Evolutionary conservation across 2,113 vertebrate species (phyloP).

Genomic region (Hypomesus transpacificus): DNA sequence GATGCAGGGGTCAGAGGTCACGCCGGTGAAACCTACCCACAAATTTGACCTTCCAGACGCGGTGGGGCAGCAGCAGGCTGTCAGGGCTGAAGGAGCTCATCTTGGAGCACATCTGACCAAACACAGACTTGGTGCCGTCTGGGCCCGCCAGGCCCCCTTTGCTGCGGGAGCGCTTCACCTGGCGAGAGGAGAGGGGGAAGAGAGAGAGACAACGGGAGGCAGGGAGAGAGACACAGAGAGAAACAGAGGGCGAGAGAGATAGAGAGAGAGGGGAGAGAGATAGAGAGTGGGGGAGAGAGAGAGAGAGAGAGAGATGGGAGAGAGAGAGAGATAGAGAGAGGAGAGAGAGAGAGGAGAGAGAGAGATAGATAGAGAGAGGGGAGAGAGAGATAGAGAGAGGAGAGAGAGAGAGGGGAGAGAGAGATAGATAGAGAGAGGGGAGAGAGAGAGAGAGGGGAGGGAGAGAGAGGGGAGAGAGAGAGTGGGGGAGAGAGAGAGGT

Average conservation of each 20-base stretch:
- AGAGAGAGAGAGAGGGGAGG: no score
- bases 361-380: no score
- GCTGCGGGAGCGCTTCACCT: conserved; percentile 98
- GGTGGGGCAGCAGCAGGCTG: conserved; percentile 93
- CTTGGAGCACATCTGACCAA: conserved; percentile 98
- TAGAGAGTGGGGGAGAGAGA: background rate
- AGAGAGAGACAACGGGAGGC: background rate
- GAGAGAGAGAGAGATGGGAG: background rate
- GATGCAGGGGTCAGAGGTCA: no score
- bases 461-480: background rate
- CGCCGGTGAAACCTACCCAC: conserved; percentile 76
- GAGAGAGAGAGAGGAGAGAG: background rate
- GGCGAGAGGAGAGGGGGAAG: conserved; percentile 1
- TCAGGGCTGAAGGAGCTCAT: conserved; percentile 97
- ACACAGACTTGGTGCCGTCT: conserved; percentile 97
- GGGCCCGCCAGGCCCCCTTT: conserved; percentile 97
- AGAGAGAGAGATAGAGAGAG: background rate
- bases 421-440: conserved; percentile 7
- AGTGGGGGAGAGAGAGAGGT: background rate
- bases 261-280: background rate
- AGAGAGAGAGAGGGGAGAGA: background rate
- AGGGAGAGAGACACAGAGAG: background rate
- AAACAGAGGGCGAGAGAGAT: background rate
- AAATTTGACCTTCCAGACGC: conserved; percentile 99
- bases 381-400: no score